Percentiles rank a stretch among this genome's conserved stretches.
phyloP scores from a whole-genome alignment of 2,113 vertebrate species.

The Globicephala melas region DNA sequence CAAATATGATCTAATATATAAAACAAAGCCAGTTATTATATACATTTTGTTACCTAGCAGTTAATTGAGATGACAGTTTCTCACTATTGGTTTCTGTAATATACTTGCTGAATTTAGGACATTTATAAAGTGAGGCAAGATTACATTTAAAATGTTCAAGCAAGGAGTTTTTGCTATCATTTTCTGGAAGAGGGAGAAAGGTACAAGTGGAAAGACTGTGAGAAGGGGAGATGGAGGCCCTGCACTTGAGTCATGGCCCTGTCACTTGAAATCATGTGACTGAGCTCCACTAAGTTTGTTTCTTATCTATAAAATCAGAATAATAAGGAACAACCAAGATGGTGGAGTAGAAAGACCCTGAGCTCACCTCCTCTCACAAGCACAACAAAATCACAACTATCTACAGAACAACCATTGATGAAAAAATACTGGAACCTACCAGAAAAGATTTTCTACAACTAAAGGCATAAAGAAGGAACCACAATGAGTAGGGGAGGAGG shows the following conservation, averaged over 20 bases:
- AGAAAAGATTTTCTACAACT: neutral
- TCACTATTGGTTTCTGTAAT: neutral
- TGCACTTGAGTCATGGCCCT: neutral
- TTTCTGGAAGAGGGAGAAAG: neutral
- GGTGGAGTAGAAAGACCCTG: neutral
- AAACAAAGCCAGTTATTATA: neutral
- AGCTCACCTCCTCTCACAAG: neutral
- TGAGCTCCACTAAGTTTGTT: neutral
- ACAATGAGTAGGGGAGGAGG: neutral
- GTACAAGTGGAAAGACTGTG: neutral
- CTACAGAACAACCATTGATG: neutral
- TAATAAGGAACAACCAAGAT: neutral
- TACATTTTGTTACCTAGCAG: neutral
- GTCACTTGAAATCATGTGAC: neutral
- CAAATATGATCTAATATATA: conserved; percentile 17
- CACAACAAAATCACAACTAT: neutral
- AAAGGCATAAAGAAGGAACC: neutral
- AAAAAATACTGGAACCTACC: neutral
- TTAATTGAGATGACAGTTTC: neutral
- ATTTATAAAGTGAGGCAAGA: neutral
- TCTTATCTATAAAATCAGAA: neutral
- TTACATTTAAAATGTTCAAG: neutral
- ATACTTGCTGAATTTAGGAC: neutral
- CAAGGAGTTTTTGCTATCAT: neutral
- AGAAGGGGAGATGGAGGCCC: neutral